Percentiles rank a stretch among this genome's conserved stretches.
phyloP scores from a whole-genome alignment of 2,113 vertebrate genomes.

The Hirundichthys speculiger region DNA sequence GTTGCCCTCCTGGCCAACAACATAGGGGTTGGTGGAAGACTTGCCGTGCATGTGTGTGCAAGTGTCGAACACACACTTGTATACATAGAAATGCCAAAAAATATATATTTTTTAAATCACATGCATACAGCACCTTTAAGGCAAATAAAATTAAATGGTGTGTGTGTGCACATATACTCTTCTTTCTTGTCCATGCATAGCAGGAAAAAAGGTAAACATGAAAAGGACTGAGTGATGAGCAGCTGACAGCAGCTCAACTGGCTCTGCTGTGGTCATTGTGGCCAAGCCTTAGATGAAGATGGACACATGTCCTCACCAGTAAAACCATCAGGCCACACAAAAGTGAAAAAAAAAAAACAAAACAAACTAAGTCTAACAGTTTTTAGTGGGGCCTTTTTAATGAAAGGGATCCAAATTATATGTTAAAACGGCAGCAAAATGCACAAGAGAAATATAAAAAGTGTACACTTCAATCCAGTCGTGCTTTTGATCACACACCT shows the following conservation, averaged over 20 bases:
- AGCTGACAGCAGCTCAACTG: constrained; percentile 68
- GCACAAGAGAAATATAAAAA: not conserved
- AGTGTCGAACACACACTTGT: constrained; percentile 16
- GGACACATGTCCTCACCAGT: constrained; percentile 66
- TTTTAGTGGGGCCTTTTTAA: constrained; percentile 16
- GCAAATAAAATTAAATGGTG: constrained; percentile 39
- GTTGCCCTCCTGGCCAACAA: constrained; percentile 72
- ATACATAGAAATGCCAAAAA: constrained; percentile 29
- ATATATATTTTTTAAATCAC: constrained; percentile 23
- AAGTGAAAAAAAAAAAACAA: not conserved
- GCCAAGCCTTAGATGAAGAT: constrained; percentile 50
- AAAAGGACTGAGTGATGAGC: constrained; percentile 77
- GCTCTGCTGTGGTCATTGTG: constrained; percentile 49
- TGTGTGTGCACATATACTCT: constrained; percentile 32
- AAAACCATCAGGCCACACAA: constrained; percentile 26
- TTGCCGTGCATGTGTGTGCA: constrained; percentile 37
- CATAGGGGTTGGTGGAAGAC: constrained; percentile 60
- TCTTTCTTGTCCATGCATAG: constrained; percentile 42
- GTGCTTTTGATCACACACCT: no score
- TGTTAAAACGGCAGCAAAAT: not conserved
- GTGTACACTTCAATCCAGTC: no score
- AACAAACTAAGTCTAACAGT: constrained; percentile 6
- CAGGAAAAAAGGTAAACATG: constrained; percentile 66
- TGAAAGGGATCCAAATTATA: not conserved
- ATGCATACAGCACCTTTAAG: constrained; percentile 44